Conservation (phyloP, 2,888 invertebrate genomes). For the Agriotes lineatus region DNA sequence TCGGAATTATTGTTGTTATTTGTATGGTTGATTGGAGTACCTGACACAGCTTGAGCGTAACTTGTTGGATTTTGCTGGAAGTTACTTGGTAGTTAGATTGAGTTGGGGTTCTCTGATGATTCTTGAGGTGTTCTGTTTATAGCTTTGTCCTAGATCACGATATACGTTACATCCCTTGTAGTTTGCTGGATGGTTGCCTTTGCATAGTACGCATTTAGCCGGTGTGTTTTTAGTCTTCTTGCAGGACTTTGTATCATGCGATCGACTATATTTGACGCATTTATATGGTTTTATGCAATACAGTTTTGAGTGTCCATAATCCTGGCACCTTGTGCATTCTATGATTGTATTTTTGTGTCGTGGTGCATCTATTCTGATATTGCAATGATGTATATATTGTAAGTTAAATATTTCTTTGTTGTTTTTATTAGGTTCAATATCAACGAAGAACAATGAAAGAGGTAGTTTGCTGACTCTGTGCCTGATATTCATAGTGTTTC, state of each 20-base stretch:
- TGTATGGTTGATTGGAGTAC: not conserved
- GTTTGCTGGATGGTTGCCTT: constrained; percentile 6
- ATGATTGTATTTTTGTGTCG: constrained; percentile 4
- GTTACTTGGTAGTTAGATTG: not conserved
- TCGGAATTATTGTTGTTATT: constrained; percentile 5
- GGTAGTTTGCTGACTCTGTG: constrained; percentile 17
- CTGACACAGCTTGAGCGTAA: constrained; percentile 1
- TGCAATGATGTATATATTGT: not conserved
- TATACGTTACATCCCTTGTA: constrained; percentile 13
- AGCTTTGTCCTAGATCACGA: not conserved
- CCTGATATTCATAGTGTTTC: constrained; percentile 2
- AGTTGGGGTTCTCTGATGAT: not conserved
- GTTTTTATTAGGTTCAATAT: constrained; percentile 1
- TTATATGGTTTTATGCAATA: not conserved
- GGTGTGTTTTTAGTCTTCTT: not conserved
- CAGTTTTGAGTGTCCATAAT: no score
- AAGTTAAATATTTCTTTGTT: not conserved
- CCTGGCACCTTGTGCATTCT: no score
- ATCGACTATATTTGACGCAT: not conserved
- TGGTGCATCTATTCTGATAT: not conserved
- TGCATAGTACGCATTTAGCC: not conserved
- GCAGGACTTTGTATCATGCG: not conserved
- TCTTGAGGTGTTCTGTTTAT: constrained; percentile 2
- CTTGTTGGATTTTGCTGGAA: not conserved
- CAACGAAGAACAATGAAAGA: not conserved